Base-by-base conservation (phyloP, 2,113 vertebrate genomes). In the Ursus arctos region DNA sequence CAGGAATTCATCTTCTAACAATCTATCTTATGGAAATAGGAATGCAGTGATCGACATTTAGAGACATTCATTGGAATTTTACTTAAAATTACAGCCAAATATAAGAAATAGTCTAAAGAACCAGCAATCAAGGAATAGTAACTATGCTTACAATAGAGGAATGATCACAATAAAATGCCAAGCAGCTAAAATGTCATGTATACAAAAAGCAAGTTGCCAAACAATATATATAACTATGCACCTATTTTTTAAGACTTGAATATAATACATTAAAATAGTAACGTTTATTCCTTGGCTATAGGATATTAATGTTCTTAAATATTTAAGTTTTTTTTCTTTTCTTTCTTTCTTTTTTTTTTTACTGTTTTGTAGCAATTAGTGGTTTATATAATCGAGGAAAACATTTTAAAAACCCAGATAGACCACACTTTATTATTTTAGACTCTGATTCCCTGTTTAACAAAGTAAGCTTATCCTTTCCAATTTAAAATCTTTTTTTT, bases 31-130 rank as follows among this genome's bases (percentile, higher is more conserved):
- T 26, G 19, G 49, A 76, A 95, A 91, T 65, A 88, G 13, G 4
- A 49, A 93, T 91, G 53, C 6, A 55, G 3, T 69, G 36, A 67
- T 89, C n/a, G 53, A 5, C 63, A 13, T 69, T 93, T 31, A 88
- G 59, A 97, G 49, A 84, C n/a, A 16, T 63, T 88, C n/a, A 51
- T 0, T 49, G 18, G 12, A 67, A 22, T 80, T 95, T 40, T 71
- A 72, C 57, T 72, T 79, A 74, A 89, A 85, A 76, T 94, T 92
- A 63, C 13, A 77, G 1, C n/a, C 16, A 71, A 94, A 67, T 53
- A 67, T 57, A 49, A 72, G 22, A 92, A 92, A 33, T 89, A 77
- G 85, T 82, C 21, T 71, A 90, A 87, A 87, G 80, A 92, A 86
- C 7, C 33, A 74, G 4, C 22, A 36, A 49, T 19, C 3, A 14